Base-by-base conservation (phyloP, 2,797 vertebrate species). In the Etheostoma nigrum region DNA sequence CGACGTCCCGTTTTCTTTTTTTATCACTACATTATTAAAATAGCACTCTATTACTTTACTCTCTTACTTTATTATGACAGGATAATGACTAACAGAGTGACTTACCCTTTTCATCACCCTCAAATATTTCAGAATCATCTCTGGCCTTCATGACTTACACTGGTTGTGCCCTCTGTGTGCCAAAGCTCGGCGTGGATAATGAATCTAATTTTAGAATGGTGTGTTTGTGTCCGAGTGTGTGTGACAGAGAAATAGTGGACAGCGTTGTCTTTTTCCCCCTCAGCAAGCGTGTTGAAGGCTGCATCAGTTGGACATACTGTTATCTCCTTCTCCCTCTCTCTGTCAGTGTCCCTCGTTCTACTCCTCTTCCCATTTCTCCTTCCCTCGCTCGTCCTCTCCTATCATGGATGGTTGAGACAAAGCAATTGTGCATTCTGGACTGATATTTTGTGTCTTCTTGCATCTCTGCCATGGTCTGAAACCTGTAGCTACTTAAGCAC, bases 191-290 rank as follows among this genome's bases (percentile, higher is more conserved):
- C 82, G 44, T 86, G 76, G 89, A 88, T 89, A 90, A 93, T 93
- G 87, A 81, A 78, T 93, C 91, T 91, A 91, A 92, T 87, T 93
- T 93, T 90, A 93, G 86, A 72, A 14, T 5, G 5, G 51, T 65
- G 82, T 90, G 78, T 81, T 47, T 85, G 78, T 77, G 84, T 76
- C 79, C 10, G 79, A 33, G 78, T 72, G 83, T 80, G 78, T 71
- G 55, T 62, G 68, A 78, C 75, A 59, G 72, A 64, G 69, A 78
- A 79, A 76, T 54, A 75, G 74, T 82, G 80, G 72, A 86, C 73
- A 51, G 52, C 59, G 58, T 57, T 88, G 87, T 83, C 83, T 87
- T 81, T 72, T 87, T 66, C 84, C 72, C 84, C 72, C 74, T 69
- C 82, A 63, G 71, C 54, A 45, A 79, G 79, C 69, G 44, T 7